Conservation (phyloP, 1,140 invertebrate genomes). For the Sycobia sp. region DNA sequence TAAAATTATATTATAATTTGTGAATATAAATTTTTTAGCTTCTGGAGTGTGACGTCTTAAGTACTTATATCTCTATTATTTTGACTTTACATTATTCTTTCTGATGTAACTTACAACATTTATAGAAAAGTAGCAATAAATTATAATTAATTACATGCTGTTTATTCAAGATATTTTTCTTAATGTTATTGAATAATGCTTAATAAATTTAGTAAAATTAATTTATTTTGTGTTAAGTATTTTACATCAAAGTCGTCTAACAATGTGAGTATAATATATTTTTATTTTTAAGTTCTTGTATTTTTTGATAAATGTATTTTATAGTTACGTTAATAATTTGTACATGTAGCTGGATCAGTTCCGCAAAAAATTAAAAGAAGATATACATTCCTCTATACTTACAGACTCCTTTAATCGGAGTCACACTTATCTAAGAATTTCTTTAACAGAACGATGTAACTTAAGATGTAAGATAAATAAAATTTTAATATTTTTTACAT, state of each 20-base stretch:
- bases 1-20: too few species aligned
- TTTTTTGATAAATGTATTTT: neutral
- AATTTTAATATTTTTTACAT: constrained; percentile 25
- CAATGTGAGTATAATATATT: constrained; percentile 15
- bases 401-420: constrained; percentile 85
- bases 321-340: neutral
- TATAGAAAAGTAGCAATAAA: too few species aligned
- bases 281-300: neutral
- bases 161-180: too few species aligned
- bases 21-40: too few species aligned
- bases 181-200: too few species aligned
- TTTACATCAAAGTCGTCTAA: constrained; percentile 7
- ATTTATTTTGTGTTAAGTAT: neutral
- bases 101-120: too few species aligned
- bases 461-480: constrained; percentile 81
- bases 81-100: too few species aligned
- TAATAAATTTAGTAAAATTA: neutral
- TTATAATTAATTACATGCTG: too few species aligned
- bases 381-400: constrained; percentile 59
- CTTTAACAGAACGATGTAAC: constrained; percentile 94
- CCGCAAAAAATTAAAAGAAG: constrained; percentile 41
- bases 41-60: too few species aligned
- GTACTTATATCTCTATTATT: too few species aligned
- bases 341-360: constrained; percentile 48
- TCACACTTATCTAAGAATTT: constrained; percentile 94